A percentile compares a stretch with the other conserved stretches of the same genome.
phyloP scores from a whole-genome alignment of 2,797 vertebrate genomes.

The Nasua narica region DNA sequence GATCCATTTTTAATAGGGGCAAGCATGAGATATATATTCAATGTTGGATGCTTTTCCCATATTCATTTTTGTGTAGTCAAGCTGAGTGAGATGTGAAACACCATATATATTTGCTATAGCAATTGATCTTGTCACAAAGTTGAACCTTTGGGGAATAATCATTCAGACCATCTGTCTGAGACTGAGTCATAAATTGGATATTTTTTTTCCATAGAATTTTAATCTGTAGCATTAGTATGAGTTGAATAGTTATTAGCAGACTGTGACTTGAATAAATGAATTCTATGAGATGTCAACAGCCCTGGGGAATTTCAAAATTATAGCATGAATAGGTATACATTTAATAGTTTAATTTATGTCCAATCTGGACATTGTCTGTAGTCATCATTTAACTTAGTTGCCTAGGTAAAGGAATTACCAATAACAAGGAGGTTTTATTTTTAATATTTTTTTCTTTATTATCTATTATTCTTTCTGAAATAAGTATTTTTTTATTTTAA shows the following conservation, averaged over 20 bases:
- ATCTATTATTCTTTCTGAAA: neutral
- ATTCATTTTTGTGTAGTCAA: neutral
- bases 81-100: constrained; percentile 54
- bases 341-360: neutral
- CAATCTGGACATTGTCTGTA: neutral
- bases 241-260: constrained; percentile 32
- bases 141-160: constrained; percentile 62
- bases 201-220: constrained; percentile 65
- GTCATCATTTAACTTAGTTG: neutral
- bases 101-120: constrained; percentile 69
- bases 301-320: constrained; percentile 7
- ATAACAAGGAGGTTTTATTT: neutral
- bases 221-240: constrained; percentile 52
- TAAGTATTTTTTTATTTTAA: neutral
- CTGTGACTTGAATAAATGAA: constrained; percentile 16
- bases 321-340: neutral
- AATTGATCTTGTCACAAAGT: constrained; percentile 70
- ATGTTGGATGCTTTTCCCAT: constrained; percentile 26
- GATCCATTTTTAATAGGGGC: constrained; percentile 36
- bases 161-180: constrained; percentile 75
- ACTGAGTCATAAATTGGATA: constrained; percentile 46
- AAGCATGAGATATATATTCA: constrained; percentile 15
- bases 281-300: neutral
- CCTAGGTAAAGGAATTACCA: neutral
- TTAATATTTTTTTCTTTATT: neutral